Conservation (phyloP, 1,140 invertebrate genomes). For the Neocloeon triangulifer region DNA sequence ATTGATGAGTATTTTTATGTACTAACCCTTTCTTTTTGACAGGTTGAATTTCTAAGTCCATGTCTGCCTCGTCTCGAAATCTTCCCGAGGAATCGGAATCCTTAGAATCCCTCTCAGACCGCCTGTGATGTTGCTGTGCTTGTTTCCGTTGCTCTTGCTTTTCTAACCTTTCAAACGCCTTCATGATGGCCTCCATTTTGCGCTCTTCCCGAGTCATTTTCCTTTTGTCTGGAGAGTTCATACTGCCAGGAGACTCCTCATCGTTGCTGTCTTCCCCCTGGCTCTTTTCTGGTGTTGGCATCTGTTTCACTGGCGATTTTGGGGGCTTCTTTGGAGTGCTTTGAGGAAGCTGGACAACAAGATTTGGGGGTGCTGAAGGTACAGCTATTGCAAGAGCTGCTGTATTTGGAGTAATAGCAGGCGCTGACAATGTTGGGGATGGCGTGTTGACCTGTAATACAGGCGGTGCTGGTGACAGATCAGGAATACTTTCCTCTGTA, state of each 20-base stretch:
- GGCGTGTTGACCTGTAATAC: too few species aligned
- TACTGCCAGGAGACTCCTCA: too few species aligned
- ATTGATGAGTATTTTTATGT: background rate
- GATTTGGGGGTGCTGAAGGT: too few species aligned
- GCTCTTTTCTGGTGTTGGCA: conserved; percentile 5
- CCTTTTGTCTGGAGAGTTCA: too few species aligned
- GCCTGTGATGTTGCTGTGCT: conserved; percentile 8
- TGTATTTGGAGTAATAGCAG: conserved; percentile 6
- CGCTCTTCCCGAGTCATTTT: conserved; percentile 79
- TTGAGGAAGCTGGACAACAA: too few species aligned
- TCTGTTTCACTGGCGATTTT: conserved; percentile 1
- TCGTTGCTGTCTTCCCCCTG: too few species aligned
- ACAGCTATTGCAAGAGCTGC: background rate
- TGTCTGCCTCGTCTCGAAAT: conserved; percentile 16
- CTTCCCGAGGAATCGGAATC: conserved; percentile 8
- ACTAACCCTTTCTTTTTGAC: conserved; percentile 11
- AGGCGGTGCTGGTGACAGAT: conserved; percentile 5
- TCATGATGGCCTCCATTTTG: conserved; percentile 91
- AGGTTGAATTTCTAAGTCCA: conserved; percentile 21
- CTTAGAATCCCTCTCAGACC: background rate
- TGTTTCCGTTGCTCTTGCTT: conserved; percentile 25
- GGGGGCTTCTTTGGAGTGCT: too few species aligned
- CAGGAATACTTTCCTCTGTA: conserved; percentile 9
- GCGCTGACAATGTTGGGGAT: conserved; percentile 3
- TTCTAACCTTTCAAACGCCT: conserved; percentile 50